Evolutionary conservation across 2,888 invertebrate genomes (phyloP), one percentile per base, ranked within the genome.

Genomic region (Athalia rosae): DNA sequence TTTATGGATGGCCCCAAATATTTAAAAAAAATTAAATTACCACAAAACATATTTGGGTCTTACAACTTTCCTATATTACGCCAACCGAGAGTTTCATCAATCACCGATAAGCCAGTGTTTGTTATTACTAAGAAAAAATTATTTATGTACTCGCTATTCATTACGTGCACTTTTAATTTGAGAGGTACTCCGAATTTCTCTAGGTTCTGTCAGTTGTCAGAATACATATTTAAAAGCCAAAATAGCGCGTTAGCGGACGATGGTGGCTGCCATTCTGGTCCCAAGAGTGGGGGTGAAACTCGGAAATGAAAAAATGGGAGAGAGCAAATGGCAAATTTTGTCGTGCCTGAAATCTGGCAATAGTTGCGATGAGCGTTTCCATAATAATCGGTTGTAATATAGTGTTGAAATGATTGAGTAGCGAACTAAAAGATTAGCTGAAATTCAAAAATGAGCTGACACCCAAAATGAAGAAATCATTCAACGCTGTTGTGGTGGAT

Each of bases 381-480:
- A 15, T 13, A 15, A 13, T n/a, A 61, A 61, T 61, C 28, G 13
- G 9, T 61, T 61, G 61, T 8, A 13, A 13, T 53, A 11, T 53
- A 15, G 11, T 61, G 28, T 15, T 4, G 61, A 28, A 28, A 28
- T 28, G 28, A 28, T 28, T 28, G 28, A 28, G 28, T 28, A 28
- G 28, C 2, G 4, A 61, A 61, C 11, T 61, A 15, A 61, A 13
- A 48, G n/a, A 74, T 56, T 59, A 41, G 11, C 48, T 74, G 48
- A 59, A 50, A 59, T 13, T 4, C n/a, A 84, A 90, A 88, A 86
- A 91, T 92, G 91, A 91, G 89, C 61, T 74, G 74, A 90, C 90
- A 90, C 91, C 85, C 91, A 89, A 84, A 82, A 91, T 92, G 92
- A 92, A 91, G 91, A 92, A 91, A 88, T 88, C 88, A 83, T 91